Evolutionary conservation across 1,140 invertebrate species (phyloP), one percentile per base, ranked within the genome.

Genomic region (Solenopsis fugax): DNA sequence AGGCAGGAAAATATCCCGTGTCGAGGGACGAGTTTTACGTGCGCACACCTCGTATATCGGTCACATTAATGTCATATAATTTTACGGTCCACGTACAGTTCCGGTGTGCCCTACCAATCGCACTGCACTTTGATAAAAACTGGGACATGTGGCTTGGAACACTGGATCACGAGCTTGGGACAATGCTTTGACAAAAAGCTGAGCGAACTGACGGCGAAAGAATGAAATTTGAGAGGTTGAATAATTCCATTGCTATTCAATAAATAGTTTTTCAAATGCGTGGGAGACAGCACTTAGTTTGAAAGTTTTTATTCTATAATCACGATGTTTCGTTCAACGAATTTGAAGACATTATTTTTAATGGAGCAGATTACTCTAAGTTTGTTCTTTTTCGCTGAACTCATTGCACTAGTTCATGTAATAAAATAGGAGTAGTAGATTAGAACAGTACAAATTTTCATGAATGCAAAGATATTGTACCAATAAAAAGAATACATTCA

Each of bases 1-100:
- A 62, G 76, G 62, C 6, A 82, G 78, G 78, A 71, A 84, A 84
- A 87, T 87, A 87, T 84, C 67, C 48, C 56, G 76, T 82, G 85
- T 58, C 86, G 76, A 65, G 69, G 80, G 65, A 54, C 86, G 13
- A 73, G 41, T 85, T 85, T 85, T 85, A 87, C 71, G 86, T 29
- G 62, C 64, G 65, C 73, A 48, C 86, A 87, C 64, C 78, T 87
- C 78, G 85, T 87, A 87, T 87, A 87, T 87, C 77, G 85, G 75
- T 60, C 69, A 76, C 88, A 93, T 92, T 87, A 92, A 89, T 91
- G 90, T 89, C 89, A 87, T 80, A 89, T 91, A 91, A 93, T 92
- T 93, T 93, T 89, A 93, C 87, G 89, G 86, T 87, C 84, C 87
- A 64, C 65, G 56, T 85, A 86, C 45, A 72, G 72, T 73, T 56